phyloP scores from a whole-genome alignment of 2,888 invertebrate genomes.

The Halictus ligatus region DNA sequence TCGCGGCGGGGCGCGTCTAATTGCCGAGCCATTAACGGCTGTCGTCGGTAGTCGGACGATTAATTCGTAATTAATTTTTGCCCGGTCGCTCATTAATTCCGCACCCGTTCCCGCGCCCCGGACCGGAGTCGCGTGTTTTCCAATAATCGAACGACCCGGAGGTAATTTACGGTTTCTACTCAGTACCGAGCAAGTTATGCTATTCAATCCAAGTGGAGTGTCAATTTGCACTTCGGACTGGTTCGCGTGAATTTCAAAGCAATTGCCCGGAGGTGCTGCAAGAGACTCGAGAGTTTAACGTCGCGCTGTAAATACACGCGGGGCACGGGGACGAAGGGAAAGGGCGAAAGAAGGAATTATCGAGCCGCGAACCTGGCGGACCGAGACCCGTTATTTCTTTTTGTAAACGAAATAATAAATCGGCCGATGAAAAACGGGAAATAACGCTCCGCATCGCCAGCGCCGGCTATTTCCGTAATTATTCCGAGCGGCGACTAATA shows the following conservation, averaged over 20 bases:
- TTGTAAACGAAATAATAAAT: slow-evolving; percentile 12
- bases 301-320: slow-evolving; percentile 19
- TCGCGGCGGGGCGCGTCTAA: background rate
- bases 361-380: background rate
- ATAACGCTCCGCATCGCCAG: background rate
- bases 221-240: slow-evolving; percentile 42
- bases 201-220: slow-evolving; percentile 38
- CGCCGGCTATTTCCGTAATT: slow-evolving; percentile 4
- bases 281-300: slow-evolving; percentile 12
- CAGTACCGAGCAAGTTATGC: slow-evolving; percentile 27
- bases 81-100: slow-evolving; percentile 23
- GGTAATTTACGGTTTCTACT: slow-evolving; percentile 29
- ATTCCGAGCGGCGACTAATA: slow-evolving; percentile 10
- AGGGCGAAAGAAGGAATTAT: background rate
- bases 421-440: background rate
- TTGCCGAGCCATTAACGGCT: background rate
- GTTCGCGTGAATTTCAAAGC: slow-evolving; percentile 38
- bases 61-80: slow-evolving; percentile 31
- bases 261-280: slow-evolving; percentile 20
- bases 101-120: slow-evolving; percentile 10
- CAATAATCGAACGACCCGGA: slow-evolving; percentile 37
- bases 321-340: background rate
- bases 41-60: background rate
- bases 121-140: slow-evolving; percentile 28
- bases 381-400: slow-evolving; percentile 4